Conservation (phyloP, 2,797 vertebrate species). For the Botia kubotai region DNA sequence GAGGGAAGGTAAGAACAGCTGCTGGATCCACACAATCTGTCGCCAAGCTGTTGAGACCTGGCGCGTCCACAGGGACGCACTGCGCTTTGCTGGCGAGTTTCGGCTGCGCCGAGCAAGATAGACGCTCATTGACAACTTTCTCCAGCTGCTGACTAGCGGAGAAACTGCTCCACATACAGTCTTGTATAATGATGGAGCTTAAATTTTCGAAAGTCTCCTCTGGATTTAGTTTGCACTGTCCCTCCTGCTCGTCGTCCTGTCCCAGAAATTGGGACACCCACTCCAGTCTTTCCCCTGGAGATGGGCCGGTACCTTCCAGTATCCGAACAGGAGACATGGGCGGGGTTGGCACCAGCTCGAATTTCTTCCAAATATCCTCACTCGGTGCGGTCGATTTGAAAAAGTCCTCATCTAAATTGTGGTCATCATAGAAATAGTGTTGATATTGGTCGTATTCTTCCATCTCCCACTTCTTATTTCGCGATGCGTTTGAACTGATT, state of each 20-base stretch:
- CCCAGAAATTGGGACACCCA: constrained; percentile 82
- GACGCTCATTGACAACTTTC: constrained; percentile 84
- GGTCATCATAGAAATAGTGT: constrained; percentile 93
- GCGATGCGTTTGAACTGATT: constrained; percentile 73
- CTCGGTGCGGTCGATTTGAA: constrained; percentile 93
- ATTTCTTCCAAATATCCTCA: constrained; percentile 99
- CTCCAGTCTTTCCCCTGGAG: constrained; percentile 80
- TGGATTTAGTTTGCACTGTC: constrained; percentile 77
- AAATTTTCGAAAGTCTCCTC: constrained; percentile 84
- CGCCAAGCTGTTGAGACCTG: constrained; percentile 61
- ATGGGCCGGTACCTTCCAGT: constrained; percentile 76
- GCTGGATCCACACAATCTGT: constrained; percentile 89
- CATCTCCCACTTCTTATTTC: constrained; percentile 85
- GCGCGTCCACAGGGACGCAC: constrained; percentile 62
- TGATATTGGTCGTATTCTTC: constrained; percentile 88
- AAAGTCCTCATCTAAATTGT: constrained; percentile 89
- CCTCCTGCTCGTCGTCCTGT: constrained; percentile 84
- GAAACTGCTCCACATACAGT: constrained; percentile 99
- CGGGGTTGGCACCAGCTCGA: constrained; percentile 92
- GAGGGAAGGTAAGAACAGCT: constrained; percentile 86
- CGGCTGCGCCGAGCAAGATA: constrained; percentile 69
- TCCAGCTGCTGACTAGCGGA: constrained; percentile 89
- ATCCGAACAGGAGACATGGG: constrained; percentile 85
- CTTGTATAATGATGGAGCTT: constrained; percentile 91
- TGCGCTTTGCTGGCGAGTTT: constrained; percentile 67